Percentiles rank a stretch among this genome's conserved stretches.
Conservation (phyloP, 2,113 vertebrate species). For the Petromus typicus region DNA sequence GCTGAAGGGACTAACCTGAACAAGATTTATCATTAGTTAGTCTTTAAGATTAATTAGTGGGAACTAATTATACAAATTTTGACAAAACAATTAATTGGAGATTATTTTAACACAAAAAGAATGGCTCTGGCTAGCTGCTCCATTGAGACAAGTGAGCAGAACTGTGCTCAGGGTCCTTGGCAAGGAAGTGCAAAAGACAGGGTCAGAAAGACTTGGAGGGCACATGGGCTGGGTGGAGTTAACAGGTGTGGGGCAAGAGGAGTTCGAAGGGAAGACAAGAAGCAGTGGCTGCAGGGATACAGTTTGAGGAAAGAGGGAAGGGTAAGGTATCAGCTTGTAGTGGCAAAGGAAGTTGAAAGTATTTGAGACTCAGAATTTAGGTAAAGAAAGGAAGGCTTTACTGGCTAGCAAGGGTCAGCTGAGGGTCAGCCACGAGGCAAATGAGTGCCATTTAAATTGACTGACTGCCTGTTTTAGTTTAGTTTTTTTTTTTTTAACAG, state of each 20-base stretch:
- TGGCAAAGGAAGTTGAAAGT: too few relatives aligned
- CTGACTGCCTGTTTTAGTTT: too few relatives aligned
- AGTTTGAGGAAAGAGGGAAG: neutral
- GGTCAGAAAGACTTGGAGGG: neutral
- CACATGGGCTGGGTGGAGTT: rapidly evolving
- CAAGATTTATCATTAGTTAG: neutral
- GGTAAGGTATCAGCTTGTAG: neutral
- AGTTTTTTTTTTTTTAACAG: too few relatives aligned
- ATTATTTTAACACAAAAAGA: constrained; percentile 4
- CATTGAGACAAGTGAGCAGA: neutral
- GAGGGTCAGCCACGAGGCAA: too few relatives aligned
- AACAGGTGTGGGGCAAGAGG: rapidly evolving
- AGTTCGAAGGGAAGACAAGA: too few relatives aligned
- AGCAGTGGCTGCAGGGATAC: too few relatives aligned
- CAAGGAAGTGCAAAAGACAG: neutral
- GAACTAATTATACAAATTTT: neutral
- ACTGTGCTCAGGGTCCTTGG: neutral
- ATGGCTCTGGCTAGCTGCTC: neutral
- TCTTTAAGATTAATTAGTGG: neutral
- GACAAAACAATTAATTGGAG: neutral
- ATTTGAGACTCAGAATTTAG: too few relatives aligned
- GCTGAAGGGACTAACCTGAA: neutral
- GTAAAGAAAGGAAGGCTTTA: too few relatives aligned
- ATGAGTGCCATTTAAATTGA: too few relatives aligned
- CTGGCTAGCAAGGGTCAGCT: too few relatives aligned